These are phyloP conservation scores for Sylvilagus floridanus DNA, from an alignment of 2,797 vertebrate genomes.

Conservation along the genomic window DNA sequence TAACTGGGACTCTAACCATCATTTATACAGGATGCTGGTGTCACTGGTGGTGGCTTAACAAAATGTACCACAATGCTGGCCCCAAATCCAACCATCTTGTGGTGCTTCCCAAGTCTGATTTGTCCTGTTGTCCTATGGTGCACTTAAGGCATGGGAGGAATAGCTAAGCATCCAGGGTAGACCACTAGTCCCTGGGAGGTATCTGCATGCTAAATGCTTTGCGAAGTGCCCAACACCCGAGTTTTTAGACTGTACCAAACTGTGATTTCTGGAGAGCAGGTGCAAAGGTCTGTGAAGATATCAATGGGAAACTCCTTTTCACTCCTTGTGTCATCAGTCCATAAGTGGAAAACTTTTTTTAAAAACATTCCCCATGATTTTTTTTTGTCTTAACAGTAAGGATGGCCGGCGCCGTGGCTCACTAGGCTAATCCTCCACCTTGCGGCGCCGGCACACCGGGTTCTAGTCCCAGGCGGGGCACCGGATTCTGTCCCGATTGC, in stretches of 20 bases:
- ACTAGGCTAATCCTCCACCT: too few relatives aligned
- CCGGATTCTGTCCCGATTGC: too few relatives aligned
- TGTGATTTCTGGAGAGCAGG: background rate
- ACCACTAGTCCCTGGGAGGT: background rate
- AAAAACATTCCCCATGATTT: background rate
- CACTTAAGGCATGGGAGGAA: background rate
- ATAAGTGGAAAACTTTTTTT: conserved; percentile 44
- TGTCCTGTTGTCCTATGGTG: background rate
- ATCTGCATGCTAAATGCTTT: background rate
- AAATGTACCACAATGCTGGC: too few relatives aligned
- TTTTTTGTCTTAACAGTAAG: background rate
- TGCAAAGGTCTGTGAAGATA: background rate
- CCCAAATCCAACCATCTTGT: background rate
- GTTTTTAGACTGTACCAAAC: background rate
- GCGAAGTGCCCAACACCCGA: background rate
- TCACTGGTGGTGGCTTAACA: too few relatives aligned
- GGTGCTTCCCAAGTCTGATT: conserved; percentile 5
- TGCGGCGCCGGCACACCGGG: too few relatives aligned
- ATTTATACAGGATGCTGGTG: too few relatives aligned
- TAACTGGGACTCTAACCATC: too few relatives aligned
- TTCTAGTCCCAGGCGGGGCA: too few relatives aligned
- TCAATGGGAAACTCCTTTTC: background rate
- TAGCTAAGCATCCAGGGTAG: background rate
- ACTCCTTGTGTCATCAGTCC: conserved; percentile 28
- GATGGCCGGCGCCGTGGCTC: background rate